A percentile compares a stretch with the other conserved stretches of the same genome.
Evolutionary conservation across 2,797 vertebrate genomes (phyloP).

Genomic region (Melanotaenia maccullochi): DNA sequence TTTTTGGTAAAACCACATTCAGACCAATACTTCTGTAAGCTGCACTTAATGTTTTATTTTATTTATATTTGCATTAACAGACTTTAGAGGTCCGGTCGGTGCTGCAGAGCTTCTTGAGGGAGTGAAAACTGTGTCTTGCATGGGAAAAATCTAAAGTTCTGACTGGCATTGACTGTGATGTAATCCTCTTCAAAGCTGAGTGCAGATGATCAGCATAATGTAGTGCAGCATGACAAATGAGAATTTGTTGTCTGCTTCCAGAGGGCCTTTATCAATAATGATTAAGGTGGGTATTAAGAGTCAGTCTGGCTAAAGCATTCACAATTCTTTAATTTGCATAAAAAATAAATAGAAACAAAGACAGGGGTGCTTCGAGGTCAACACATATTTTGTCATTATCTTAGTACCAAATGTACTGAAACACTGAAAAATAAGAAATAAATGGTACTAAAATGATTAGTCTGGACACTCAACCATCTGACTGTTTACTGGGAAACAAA

Average conservation of each 20-base stretch:
- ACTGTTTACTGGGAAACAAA: not conserved
- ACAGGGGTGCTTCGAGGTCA: not conserved
- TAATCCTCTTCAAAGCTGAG: constrained; percentile 44
- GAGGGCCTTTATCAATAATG: not conserved
- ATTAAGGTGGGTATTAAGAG: not conserved
- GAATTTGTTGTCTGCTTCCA: not conserved
- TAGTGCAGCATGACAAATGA: constrained; percentile 8
- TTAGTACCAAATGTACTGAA: not conserved
- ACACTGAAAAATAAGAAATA: not conserved
- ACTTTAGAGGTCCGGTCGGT: not conserved
- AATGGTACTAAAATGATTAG: not conserved
- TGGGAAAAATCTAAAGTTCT: constrained; percentile 38
- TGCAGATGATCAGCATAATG: constrained; percentile 9
- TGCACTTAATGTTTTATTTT: not conserved
- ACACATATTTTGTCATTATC: not conserved
- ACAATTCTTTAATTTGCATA: not conserved
- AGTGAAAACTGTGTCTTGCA: constrained; percentile 9
- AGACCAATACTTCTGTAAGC: too few relatives aligned
- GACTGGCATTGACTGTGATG: constrained; percentile 38
- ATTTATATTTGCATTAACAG: not conserved
- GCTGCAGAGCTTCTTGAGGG: not conserved
- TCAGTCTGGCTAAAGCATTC: not conserved
- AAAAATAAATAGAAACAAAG: not conserved
- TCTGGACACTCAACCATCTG: not conserved
- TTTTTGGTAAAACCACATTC: not conserved